Conservation (phyloP, 2,888 invertebrate genomes). For the Thumatha senex region DNA sequence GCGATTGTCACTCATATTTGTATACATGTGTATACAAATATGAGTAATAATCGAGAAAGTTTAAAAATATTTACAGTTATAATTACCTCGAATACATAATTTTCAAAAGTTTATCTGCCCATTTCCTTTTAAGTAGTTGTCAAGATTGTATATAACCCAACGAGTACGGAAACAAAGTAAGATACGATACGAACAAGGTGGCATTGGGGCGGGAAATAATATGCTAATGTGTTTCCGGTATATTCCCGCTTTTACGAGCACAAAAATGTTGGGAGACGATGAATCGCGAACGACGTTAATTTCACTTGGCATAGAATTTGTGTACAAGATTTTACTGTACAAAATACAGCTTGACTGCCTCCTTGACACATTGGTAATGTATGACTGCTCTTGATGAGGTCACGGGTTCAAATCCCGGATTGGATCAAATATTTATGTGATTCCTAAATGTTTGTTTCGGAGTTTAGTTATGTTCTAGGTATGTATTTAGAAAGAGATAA, state of each 20-base stretch:
- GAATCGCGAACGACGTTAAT: not conserved
- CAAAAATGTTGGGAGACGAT: not conserved
- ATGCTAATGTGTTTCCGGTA: constrained; percentile 12
- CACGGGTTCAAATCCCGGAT: not conserved
- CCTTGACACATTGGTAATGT: no score
- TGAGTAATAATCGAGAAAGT: no score
- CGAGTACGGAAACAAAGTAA: not conserved
- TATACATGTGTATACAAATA: no score
- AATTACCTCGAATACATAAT: not conserved
- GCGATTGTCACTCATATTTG: no score
- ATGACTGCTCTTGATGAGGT: not conserved
- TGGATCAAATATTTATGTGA: no score
- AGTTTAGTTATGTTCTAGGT: no score
- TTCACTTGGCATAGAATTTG: not conserved
- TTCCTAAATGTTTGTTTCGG: no score
- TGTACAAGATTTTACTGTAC: no score
- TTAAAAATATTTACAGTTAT: no score
- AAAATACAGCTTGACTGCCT: no score
- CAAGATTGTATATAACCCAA: not conserved
- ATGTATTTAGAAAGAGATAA: no score
- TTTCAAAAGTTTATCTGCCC: not conserved
- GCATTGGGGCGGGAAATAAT: constrained; percentile 10
- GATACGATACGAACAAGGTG: constrained; percentile 4
- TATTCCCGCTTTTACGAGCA: constrained; percentile 5
- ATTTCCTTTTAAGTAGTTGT: not conserved